Evolutionary conservation across 1,140 invertebrate species (phyloP), one percentile per base, ranked within the genome.

Genomic region (Marisa cornuarietis): DNA sequence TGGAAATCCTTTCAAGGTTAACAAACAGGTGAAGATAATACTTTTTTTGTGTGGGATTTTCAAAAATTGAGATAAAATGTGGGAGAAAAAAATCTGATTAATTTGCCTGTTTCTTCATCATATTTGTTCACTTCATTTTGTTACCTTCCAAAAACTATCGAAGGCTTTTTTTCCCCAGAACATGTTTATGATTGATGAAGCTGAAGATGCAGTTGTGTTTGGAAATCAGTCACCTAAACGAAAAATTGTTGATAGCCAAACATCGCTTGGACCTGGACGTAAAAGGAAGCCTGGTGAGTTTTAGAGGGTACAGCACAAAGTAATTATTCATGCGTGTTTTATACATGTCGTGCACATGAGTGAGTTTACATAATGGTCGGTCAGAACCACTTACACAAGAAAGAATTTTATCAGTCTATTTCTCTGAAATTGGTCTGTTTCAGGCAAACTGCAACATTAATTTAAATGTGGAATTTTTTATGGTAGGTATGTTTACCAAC

Each of bases 1-100:
- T 91, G 98, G 98, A 83, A 99, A 99, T 93, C 98, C 98, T 10
- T 99, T 99, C 90, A 99, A 99, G 92, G 98, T 99, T 62, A 90
- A 89, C 79, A 91, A 90, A 83, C 79, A 82, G 77, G 87, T 90
- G 78, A 82, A 82, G 72, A 61, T 20, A 63, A 6, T 20, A 51
- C n/a, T 78, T 51, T 66, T 78, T 51, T 66, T 4, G 26, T 51
- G 6, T 18, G 62, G 7, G 20, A n/a, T 61, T 31, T 20, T 61
- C 24, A 62, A 76, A n/a, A 13, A 26, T 10, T 24, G 51, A 22
- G 26, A 6, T 76, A 31, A 9, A 9, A 14, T 58, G 11, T 58
- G 54, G 54, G 54, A 58, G 8, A 1, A 18, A 18, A 11, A 58
- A 58, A 18, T 63, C 7, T n/a, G 3, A 18, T n/a, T 63, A n/a